Conservation (phyloP, 2,797 vertebrate species). For the Cyprinella venusta region DNA sequence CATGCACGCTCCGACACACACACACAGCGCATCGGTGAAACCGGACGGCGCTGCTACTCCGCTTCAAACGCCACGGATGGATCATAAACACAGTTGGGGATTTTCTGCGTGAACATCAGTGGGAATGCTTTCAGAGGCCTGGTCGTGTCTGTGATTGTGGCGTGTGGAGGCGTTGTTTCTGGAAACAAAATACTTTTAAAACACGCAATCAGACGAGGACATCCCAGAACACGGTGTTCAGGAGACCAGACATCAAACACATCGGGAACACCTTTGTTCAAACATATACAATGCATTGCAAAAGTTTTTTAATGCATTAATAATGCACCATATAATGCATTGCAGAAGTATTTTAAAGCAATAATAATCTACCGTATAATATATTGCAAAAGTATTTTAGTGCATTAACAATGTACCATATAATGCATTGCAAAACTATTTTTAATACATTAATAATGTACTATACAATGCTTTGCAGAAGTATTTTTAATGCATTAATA, state of each 20-base stretch:
- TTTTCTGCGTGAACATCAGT: background rate
- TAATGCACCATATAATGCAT: too few relatives aligned
- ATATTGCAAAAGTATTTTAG: too few relatives aligned
- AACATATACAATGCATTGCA: background rate
- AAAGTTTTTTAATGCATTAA: background rate
- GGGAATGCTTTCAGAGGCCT: background rate
- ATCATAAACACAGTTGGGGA: background rate
- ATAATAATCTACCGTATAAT: too few relatives aligned
- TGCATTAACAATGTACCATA: too few relatives aligned
- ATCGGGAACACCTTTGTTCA: background rate
- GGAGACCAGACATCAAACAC: background rate
- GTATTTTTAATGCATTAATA: too few relatives aligned
- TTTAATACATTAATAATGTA: background rate
- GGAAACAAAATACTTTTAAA: background rate
- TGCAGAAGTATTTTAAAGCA: too few relatives aligned
- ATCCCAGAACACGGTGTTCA: background rate
- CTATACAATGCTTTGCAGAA: background rate
- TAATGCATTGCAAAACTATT: too few relatives aligned
- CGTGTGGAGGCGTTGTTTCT: background rate
- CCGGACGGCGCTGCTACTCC: background rate
- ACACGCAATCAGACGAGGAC: background rate
- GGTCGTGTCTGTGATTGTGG: background rate
- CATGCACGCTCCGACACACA: conserved; percentile 36
- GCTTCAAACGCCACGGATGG: background rate
- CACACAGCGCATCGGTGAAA: background rate